Conservation (phyloP, 2,113 vertebrate genomes). For the Gopherus evgoodei region DNA sequence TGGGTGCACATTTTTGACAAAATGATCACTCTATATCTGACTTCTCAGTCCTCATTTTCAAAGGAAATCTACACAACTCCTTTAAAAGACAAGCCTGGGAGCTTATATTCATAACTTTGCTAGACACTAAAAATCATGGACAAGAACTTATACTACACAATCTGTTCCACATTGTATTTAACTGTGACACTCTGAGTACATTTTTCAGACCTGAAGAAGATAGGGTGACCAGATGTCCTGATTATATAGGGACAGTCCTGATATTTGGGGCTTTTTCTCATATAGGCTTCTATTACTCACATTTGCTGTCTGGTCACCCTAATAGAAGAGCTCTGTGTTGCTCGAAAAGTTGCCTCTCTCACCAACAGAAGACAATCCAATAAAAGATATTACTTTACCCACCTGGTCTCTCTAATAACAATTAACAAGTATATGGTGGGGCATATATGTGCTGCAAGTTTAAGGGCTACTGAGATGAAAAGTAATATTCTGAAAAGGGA, state of each 20-base stretch:
- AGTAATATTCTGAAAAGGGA: conserved; percentile 24
- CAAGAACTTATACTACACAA: not conserved
- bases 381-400: not conserved
- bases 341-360: not conserved
- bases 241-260: too few species aligned
- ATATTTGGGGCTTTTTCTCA: too few species aligned
- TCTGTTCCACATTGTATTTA: not conserved
- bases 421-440: conserved; percentile 53
- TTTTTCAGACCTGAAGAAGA: not conserved
- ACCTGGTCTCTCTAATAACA: not conserved
- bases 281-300: too few species aligned
- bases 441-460: conserved; percentile 3
- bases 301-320: too few species aligned
- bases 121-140: not conserved
- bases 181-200: not conserved
- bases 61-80: not conserved
- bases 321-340: not conserved
- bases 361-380: not conserved
- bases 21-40: not conserved
- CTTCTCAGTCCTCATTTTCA: not conserved
- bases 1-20: not conserved
- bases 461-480: conserved; percentile 35
- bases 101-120: not conserved
- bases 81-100: not conserved
- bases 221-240: too few species aligned